A percentile compares a stretch with the other conserved stretches of the same genome.
phyloP scores from a whole-genome alignment of 2,113 vertebrate species.

The Cryptotis parvus region DNA sequence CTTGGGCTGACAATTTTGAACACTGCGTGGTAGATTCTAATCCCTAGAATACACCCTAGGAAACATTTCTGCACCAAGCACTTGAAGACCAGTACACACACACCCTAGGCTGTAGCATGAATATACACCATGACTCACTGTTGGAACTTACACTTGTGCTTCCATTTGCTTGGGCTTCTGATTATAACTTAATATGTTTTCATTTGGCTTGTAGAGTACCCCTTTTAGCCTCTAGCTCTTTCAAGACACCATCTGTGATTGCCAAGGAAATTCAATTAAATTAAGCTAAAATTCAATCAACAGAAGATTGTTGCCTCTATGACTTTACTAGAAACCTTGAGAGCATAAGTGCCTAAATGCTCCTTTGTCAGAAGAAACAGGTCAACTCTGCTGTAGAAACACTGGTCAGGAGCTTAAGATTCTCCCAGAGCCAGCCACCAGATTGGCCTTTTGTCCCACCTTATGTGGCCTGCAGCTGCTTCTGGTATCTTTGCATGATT shows the following conservation, averaged over 20 bases:
- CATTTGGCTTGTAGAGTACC: slow-evolving; percentile 83
- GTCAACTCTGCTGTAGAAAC: background rate
- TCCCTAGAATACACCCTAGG: background rate
- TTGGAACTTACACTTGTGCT: slow-evolving; percentile 76
- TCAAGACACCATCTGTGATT: slow-evolving; percentile 89
- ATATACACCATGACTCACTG: background rate
- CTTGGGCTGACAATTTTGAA: background rate
- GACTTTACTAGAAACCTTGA: slow-evolving; percentile 77
- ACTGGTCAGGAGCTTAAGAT: background rate
- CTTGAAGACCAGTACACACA: background rate
- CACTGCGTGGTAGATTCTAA: background rate
- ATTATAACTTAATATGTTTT: slow-evolving; percentile 85
- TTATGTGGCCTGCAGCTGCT: background rate
- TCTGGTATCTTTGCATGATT: background rate
- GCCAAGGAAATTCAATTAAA: slow-evolving; percentile 88
- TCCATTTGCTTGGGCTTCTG: slow-evolving; percentile 81
- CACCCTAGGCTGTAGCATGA: background rate
- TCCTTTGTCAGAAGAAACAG: slow-evolving; percentile 56
- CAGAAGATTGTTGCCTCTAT: slow-evolving; percentile 83
- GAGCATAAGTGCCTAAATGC: slow-evolving; percentile 19
- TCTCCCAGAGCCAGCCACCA: slow-evolving; percentile 18
- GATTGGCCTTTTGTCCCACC: slow-evolving; percentile 32
- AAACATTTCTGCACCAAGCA: background rate
- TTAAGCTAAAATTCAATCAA: slow-evolving; percentile 89
- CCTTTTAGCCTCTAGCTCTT: slow-evolving; percentile 86